phyloP scores from a whole-genome alignment of 1,140 invertebrate species.

The Ceratina calcarata region DNA sequence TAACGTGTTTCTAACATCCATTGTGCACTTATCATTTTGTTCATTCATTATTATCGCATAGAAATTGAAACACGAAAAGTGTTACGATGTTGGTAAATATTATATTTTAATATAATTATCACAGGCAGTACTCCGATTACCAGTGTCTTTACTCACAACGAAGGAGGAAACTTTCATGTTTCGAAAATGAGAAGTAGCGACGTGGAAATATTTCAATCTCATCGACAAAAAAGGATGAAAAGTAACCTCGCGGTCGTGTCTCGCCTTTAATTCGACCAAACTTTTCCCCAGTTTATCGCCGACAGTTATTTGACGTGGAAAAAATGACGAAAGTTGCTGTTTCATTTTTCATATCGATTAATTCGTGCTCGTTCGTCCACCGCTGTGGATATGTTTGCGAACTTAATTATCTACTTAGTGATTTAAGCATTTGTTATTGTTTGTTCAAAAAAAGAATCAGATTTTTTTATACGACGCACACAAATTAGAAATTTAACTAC shows the following conservation, averaged over 20 bases:
- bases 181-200: neutral
- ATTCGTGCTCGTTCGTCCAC: neutral
- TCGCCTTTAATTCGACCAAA: neutral
- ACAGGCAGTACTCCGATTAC: neutral
- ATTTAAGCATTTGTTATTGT: neutral
- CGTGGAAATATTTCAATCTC: neutral
- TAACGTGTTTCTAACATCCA: no score
- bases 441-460: neutral
- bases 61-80: neutral
- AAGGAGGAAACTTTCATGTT: neutral
- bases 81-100: neutral
- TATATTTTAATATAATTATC: no score
- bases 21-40: no score
- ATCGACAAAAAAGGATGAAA: neutral
- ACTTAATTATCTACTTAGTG: neutral
- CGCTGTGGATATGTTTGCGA: neutral
- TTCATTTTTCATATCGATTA: slow-evolving; percentile 17
- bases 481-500: no score
- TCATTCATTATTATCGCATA: neutral
- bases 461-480: no score
- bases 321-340: slow-evolving; percentile 10
- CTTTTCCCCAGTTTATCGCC: neutral
- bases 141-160: neutral
- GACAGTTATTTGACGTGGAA: slow-evolving; percentile 34
- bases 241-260: neutral